Conservation (phyloP, 1,140 invertebrate genomes). For the Sarcophaga bullata region DNA sequence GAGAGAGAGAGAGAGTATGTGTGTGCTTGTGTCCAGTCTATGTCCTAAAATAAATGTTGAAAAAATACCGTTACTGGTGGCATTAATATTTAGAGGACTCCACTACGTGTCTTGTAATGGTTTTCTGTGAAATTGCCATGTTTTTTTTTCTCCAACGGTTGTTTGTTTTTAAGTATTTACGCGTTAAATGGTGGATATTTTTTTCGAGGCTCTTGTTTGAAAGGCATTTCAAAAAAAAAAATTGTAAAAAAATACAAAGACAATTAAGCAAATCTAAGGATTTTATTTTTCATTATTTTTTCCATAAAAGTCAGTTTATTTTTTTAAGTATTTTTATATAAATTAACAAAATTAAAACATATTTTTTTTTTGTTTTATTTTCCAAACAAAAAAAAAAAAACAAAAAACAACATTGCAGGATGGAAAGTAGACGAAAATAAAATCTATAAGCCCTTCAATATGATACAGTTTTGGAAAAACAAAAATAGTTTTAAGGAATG, state of each 20-base stretch:
- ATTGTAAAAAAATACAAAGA: not conserved
- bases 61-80: not conserved
- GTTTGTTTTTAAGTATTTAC: constrained; percentile 21
- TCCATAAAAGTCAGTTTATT: not conserved
- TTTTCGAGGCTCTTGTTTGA: not conserved
- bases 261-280: constrained; percentile 24
- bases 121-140: not conserved
- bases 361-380: not conserved
- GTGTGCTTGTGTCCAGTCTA: no score
- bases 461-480: no score
- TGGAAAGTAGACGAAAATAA: no score
- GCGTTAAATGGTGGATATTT: constrained; percentile 21
- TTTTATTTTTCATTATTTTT: not conserved
- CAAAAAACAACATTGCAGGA: no score
- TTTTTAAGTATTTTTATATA: not conserved
- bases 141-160: not conserved
- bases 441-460: no score
- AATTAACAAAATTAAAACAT: constrained; percentile 25
- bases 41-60: not conserved
- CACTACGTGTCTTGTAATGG: not conserved
- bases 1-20: no score
- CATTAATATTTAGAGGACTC: not conserved
- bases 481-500: no score
- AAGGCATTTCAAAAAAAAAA: not conserved
- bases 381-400: not conserved